phyloP scores from a whole-genome alignment of 2,113 vertebrate species.

The Chascanopsetta lugubris region DNA sequence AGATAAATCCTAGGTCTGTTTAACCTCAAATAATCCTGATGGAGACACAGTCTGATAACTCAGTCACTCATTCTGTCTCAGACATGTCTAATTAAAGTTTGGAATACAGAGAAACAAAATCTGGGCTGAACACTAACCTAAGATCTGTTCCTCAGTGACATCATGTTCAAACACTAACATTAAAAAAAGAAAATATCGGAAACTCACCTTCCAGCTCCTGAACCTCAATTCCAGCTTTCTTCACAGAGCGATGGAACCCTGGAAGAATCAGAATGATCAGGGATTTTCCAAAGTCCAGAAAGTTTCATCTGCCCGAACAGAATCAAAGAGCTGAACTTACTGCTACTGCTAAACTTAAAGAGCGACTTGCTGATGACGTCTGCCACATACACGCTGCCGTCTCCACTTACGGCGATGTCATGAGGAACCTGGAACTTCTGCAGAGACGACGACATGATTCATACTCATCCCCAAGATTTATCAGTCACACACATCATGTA shows the following conservation, averaged over 20 bases:
- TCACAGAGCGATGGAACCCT: conserved; percentile 96
- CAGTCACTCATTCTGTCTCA: too few relatives aligned
- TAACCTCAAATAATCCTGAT: too few relatives aligned
- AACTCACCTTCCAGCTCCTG: conserved; percentile 89
- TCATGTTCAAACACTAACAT: too few relatives aligned
- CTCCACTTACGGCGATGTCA: conserved; percentile 85
- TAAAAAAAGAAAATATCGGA: background rate
- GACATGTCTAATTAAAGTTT: too few relatives aligned
- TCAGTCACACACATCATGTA: too few relatives aligned
- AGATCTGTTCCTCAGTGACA: too few relatives aligned
- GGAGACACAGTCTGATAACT: too few relatives aligned
- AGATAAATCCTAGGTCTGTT: too few relatives aligned
- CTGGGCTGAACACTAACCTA: too few relatives aligned
- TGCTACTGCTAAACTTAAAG: conserved; percentile 89
- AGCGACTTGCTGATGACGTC: conserved; percentile 84
- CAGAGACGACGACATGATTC: conserved; percentile 7
- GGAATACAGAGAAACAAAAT: too few relatives aligned
- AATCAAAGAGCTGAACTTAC: conserved; percentile 78
- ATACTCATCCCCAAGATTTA: background rate
- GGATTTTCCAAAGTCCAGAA: too few relatives aligned
- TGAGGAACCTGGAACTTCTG: conserved; percentile 95
- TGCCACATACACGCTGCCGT: conserved; percentile 86
- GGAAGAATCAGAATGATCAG: conserved; percentile 63
- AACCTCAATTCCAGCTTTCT: conserved; percentile 95
- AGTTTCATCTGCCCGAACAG: too few relatives aligned